Evolutionary conservation across 2,113 vertebrate genomes (phyloP).

Genomic region (Circaetus gallicus): DNA sequence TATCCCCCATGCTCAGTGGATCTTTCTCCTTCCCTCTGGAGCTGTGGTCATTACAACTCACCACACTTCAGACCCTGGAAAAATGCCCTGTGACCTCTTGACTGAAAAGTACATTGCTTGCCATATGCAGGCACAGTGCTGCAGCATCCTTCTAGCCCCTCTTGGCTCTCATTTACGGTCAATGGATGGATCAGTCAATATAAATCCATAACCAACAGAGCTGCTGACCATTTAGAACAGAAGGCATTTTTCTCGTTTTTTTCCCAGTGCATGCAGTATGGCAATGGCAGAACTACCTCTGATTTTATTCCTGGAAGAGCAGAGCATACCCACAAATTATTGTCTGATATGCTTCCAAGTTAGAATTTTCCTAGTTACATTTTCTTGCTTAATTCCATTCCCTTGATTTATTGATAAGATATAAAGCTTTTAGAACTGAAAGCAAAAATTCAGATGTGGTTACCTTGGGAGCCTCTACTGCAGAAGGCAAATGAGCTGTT

Average conservation of each 20-base stretch:
- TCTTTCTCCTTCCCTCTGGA: neutral
- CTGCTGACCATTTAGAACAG: neutral
- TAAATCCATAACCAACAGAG: neutral
- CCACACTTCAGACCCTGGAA: neutral
- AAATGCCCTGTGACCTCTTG: neutral
- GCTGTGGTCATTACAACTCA: neutral
- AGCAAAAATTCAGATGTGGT: neutral
- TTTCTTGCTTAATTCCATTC: neutral
- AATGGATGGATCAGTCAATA: neutral
- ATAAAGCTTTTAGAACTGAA: neutral
- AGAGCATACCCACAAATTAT: neutral
- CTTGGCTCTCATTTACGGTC: neutral
- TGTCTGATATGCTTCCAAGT: neutral
- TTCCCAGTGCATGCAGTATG: neutral
- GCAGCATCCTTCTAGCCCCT: neutral
- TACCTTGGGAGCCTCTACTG: neutral
- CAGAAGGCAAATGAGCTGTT: neutral
- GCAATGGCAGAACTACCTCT: neutral
- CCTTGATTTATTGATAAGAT: neutral
- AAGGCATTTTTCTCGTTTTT: neutral
- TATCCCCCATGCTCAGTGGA: neutral
- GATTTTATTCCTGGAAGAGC: neutral
- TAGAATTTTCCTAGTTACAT: neutral
- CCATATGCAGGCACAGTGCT: neutral
- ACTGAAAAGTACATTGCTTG: neutral